Evolutionary conservation across 2,113 vertebrate genomes (phyloP), one percentile per base, ranked within the genome.

Genomic region (Pachycephala philippinensis): DNA sequence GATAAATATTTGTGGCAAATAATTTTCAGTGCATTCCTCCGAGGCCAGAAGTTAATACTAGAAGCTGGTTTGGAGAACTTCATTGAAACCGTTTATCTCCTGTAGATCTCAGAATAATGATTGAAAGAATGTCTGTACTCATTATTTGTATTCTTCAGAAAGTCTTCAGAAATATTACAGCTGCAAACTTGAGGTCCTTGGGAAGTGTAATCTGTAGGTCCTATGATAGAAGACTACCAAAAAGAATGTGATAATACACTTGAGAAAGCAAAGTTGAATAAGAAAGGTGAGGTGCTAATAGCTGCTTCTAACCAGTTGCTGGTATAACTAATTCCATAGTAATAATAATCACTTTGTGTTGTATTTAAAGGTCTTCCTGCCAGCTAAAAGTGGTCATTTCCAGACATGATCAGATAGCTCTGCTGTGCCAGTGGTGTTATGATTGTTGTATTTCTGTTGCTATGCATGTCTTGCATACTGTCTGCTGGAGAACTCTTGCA

Each of bases 401-500:
- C 74, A 66, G 66, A 56, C 13, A 5, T 16, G 64, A 64, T 57
- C 80, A 70, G 75, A 72, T 52, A 63, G 31, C 40, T 81, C 45
- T 71, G 9, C 44, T 69, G 53, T 7, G 28, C 28, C 39, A 39
- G 5, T 26, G 16, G 14, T 83, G 49, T 90, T 90, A 26, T n/a
- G 57, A 15, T 57, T 9, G 35, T 47, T 91, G 47, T 93, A 28
- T 91, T 92, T 97, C 68, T 92, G 84, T 97, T 95, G 70, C 87
- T 95, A 85, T 84, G 85, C 8, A 1, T 28, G 56, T 92, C 50
- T 93, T 54, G 33, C 42, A 57, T 42, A 13, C 57, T 71, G 72
- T 88, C 82, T 89, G 60, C 79, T 61, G 40, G 30, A 65, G 23
- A 81, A n/a, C 15, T 31, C 56, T 84, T 11, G 1, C 8, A 71